These are phyloP conservation scores for mouse (Mus musculus) DNA, from an alignment of 2,113 vertebrate species.

Conservation along the genomic window GRCm39 chr4:43222501-43223000, in stretches of 20 bases:
- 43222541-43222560: constrained; percentile 55
- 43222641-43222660: not conserved
- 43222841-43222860: not conserved
- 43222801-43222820: constrained; percentile 22
- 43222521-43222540: constrained; percentile 17
- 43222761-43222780: constrained; percentile 42
- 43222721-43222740: not conserved
- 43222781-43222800: constrained; percentile 30
- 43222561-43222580: not conserved
- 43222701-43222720: not conserved
- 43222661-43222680: no score
- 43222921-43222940: not conserved
- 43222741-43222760: not conserved
- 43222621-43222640: constrained; percentile 1
- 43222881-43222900: not conserved
- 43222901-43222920: constrained; percentile 12
- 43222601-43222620: constrained; percentile 4
- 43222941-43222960: not conserved
- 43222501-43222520: constrained; percentile 6
- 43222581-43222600: constrained; percentile 23
- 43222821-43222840: not conserved
- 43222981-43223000: constrained; percentile 9
- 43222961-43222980: not conserved
- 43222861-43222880: constrained; percentile 1
- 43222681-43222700: not conserved